These are phyloP conservation scores for Brachionus sp. DNA, from an alignment of 1,140 invertebrate genomes.

Conservation along the genomic window DNA sequence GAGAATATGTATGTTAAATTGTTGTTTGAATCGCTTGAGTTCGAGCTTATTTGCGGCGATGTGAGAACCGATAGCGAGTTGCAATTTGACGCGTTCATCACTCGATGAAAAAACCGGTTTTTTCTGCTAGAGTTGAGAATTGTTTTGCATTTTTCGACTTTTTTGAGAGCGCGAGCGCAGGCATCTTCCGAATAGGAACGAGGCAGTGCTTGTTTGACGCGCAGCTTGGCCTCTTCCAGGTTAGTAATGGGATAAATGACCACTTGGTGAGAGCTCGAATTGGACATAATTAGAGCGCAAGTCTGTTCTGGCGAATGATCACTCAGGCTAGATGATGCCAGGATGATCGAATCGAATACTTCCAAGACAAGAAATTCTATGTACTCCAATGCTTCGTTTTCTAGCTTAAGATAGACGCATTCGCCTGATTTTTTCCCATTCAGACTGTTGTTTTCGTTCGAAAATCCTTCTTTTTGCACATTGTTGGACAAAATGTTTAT, in stretches of 20 bases:
- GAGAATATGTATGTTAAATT: constrained; percentile 15
- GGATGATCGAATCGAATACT: not conserved
- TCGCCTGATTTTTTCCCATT: constrained; percentile 10
- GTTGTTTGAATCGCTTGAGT: not conserved
- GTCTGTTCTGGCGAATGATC: not conserved
- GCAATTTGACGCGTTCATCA: not conserved
- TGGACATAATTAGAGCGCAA: constrained; percentile 5
- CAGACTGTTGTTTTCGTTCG: not conserved
- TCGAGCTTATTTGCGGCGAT: constrained; percentile 3
- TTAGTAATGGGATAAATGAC: constrained; percentile 33
- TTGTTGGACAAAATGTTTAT: constrained; percentile 11
- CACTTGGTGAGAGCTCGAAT: not conserved
- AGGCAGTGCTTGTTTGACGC: constrained; percentile 2
- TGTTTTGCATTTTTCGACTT: constrained; percentile 10
- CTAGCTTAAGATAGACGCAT: not conserved
- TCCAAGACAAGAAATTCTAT: constrained; percentile 26
- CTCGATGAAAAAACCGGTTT: not conserved
- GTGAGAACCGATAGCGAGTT: not conserved
- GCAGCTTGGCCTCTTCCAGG: constrained; percentile 19
- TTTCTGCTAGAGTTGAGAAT: constrained; percentile 9
- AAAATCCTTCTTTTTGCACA: constrained; percentile 6
- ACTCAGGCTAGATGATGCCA: constrained; percentile 21
- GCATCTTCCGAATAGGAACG: constrained; percentile 4
- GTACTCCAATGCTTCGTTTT: constrained; percentile 30
- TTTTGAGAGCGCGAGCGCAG: not conserved